These are phyloP conservation scores for Teleiodes luculella DNA, from an alignment of 2,888 invertebrate genomes.

Conservation along the genomic window DNA sequence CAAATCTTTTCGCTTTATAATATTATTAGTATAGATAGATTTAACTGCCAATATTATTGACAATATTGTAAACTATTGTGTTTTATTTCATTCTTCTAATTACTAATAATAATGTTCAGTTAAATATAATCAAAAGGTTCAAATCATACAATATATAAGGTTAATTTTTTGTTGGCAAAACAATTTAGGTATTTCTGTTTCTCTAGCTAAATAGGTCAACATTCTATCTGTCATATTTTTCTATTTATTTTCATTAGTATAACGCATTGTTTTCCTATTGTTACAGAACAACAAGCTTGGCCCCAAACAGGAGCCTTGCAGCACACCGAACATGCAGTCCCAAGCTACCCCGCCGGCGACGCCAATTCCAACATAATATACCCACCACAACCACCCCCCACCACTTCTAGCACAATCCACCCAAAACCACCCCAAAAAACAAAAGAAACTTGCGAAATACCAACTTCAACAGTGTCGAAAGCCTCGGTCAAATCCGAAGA, in stretches of 20 bases:
- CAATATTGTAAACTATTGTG: no score
- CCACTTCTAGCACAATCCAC: slow-evolving; percentile 23
- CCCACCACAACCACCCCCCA: slow-evolving; percentile 21
- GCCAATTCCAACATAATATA: slow-evolving; percentile 40
- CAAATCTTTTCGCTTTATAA: no score
- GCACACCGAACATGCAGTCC: slow-evolving; percentile 40
- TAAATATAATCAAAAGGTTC: no score
- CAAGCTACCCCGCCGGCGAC: slow-evolving; percentile 49
- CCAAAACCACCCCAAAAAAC: slow-evolving; percentile 24
- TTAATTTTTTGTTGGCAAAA: no score
- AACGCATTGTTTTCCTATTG: slow-evolving; percentile 31
- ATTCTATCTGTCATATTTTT: background rate
- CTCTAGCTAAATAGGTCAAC: no score
- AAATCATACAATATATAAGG: no score
- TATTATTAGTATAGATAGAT: no score
- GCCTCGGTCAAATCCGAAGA: slow-evolving; percentile 52
- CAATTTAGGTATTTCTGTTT: no score
- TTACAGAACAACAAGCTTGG: slow-evolving; percentile 58
- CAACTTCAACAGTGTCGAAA: slow-evolving; percentile 37
- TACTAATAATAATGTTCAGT: no score
- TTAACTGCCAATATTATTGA: no score
- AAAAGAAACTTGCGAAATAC: slow-evolving; percentile 20
- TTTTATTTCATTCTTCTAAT: no score
- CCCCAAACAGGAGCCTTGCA: slow-evolving; percentile 40
- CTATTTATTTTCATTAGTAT: background rate